Evolutionary conservation across 2,888 invertebrate genomes (phyloP), one percentile per base, ranked within the genome.

Genomic region (Tetanocera ferruginea): DNA sequence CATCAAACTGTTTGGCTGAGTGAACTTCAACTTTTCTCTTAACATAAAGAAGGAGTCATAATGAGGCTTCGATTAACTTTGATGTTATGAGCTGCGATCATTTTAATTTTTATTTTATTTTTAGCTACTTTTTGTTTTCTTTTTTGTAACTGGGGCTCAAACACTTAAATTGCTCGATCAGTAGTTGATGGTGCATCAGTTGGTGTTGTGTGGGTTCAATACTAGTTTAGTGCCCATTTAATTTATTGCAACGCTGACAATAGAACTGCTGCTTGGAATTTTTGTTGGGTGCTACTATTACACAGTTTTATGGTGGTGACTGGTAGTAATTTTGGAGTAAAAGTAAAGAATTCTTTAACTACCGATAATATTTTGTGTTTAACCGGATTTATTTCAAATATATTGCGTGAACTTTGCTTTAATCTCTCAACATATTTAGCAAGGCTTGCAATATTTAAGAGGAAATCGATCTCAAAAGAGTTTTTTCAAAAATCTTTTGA

Each of bases 1-100:
- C 52, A 37, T 37, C 4, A 8, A 4, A 37, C 8, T 4, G 5
- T 37, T 37, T 4, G n/a, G n/a, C n/a, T 37, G 8, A 4, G 6
- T 4, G 8, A 19, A 52, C 6, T 19, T 17, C 3, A n/a, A 5
- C 3, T 52, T n/a, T 19, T n/a, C 17, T 52, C n/a, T 4, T 4
- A 8, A 79, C 82, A 83, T 84, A 84, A 85, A 86, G 86, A 86
- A 86, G 86, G 85, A 85, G 86, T 85, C 85, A 86, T 85, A 86
- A 83, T 28, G 25, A 67, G 3, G 34, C 83, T 84, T 82, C 84
- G 78, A 75, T 77, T 78, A 76, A 80, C 76, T 72, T 62, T 37
- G 23, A 60, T 49, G 82, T 85, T 85, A 85, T 83, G 83, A 84
- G 81, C 83, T 83, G 84, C 82, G 82, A 84, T 84, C 80, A 84